These are phyloP conservation scores for Himalopsyche phryganea DNA, from an alignment of 1,140 invertebrate species.

Conservation along the genomic window DNA sequence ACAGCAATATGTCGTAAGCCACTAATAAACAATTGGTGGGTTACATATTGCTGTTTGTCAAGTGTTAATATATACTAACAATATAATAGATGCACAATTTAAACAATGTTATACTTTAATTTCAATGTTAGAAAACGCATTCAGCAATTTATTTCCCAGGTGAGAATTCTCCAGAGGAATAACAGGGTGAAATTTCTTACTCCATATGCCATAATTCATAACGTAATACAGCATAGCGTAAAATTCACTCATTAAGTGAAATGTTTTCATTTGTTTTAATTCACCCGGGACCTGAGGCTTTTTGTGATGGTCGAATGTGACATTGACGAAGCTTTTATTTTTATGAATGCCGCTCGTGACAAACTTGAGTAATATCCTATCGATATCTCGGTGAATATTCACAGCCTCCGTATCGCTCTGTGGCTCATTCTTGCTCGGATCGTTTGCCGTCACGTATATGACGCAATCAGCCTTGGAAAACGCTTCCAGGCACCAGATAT, in stretches of 20 bases:
- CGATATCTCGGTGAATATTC: slow-evolving; percentile 22
- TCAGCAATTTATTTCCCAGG: background rate
- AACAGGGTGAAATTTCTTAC: slow-evolving; percentile 7
- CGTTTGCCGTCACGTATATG: slow-evolving; percentile 12
- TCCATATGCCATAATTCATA: slow-evolving; percentile 6
- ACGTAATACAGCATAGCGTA: slow-evolving; percentile 7
- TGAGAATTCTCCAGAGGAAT: background rate
- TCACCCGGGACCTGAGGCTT: slow-evolving; percentile 10
- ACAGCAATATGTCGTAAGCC: too few relatives aligned
- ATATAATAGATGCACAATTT: too few relatives aligned
- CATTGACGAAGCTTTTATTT: slow-evolving; percentile 16
- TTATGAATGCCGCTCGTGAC: slow-evolving; percentile 7
- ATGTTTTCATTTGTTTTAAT: slow-evolving; percentile 11
- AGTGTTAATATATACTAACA: too few relatives aligned
- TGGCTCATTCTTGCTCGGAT: too few relatives aligned
- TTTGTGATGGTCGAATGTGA: slow-evolving; percentile 19
- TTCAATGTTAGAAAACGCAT: background rate
- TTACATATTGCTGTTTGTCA: too few relatives aligned
- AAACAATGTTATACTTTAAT: too few relatives aligned
- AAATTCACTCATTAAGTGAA: slow-evolving; percentile 19
- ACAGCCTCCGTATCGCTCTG: background rate
- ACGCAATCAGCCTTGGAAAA: slow-evolving; percentile 16
- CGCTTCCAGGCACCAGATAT: slow-evolving; percentile 25
- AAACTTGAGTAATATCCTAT: slow-evolving; percentile 25
- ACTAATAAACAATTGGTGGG: too few relatives aligned